phyloP scores from a whole-genome alignment of 1,140 invertebrate genomes.

The Pectinophora gossypiella region DNA sequence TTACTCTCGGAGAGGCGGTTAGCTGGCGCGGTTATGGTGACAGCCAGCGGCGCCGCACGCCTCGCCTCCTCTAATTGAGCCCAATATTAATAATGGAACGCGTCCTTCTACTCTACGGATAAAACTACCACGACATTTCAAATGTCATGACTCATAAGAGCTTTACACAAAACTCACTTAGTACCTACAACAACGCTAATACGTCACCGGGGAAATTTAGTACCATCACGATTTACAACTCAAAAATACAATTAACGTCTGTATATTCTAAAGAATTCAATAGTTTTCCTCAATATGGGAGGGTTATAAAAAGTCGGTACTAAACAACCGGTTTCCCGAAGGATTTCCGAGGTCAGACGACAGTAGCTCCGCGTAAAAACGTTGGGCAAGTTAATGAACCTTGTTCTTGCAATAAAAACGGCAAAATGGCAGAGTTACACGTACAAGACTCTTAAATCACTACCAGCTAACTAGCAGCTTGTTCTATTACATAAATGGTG shows the following conservation, averaged over 20 bases:
- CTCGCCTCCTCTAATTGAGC: constrained; percentile 36
- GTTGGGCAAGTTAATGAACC: neutral
- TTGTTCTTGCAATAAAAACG: neutral
- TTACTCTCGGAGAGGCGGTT: constrained; percentile 62
- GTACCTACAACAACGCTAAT: no score
- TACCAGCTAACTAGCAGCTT: neutral
- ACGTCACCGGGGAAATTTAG: no score
- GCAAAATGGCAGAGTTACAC: neutral
- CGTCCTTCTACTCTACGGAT: constrained; percentile 4
- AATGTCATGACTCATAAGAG: no score
- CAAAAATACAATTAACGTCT: no score
- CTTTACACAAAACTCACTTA: no score
- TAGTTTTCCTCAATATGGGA: no score
- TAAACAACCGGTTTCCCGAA: no score
- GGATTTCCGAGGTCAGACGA: neutral
- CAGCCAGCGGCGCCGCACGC: constrained; percentile 34
- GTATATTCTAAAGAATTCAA: no score
- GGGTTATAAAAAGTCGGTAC: no score
- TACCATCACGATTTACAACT: no score
- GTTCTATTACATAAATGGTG: neutral
- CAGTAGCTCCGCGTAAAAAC: neutral
- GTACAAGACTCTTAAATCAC: neutral
- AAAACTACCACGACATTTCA: no score
- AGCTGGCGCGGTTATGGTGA: constrained; percentile 53
- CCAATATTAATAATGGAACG: constrained; percentile 40